Percentiles rank a stretch among this genome's conserved stretches.
These are phyloP conservation scores for Callitettix versicolor DNA, from an alignment of 1,140 invertebrate genomes.

Conservation along the genomic window DNA sequence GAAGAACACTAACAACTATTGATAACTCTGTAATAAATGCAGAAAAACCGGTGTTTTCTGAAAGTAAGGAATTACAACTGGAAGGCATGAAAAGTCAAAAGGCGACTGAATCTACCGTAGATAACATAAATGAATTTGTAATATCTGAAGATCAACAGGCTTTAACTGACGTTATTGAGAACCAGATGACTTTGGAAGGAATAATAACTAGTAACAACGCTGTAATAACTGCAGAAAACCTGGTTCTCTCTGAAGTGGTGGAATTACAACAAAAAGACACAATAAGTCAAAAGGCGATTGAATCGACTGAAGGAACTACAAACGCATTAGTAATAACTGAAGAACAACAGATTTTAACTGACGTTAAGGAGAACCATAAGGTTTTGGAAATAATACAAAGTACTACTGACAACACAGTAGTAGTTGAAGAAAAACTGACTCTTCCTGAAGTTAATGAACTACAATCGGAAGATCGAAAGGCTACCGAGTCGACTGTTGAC, in stretches of 20 bases:
- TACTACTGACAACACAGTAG: not conserved
- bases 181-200: no score
- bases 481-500: no score
- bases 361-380: not conserved
- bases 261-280: not conserved
- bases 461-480: not conserved
- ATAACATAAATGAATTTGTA: not conserved
- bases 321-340: not conserved
- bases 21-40: not conserved
- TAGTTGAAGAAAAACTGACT: not conserved
- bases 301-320: not conserved
- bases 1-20: not conserved
- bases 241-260: not conserved
- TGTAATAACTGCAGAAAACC: not conserved
- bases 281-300: not conserved
- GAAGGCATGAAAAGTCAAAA: no score
- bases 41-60: not conserved
- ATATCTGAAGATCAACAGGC: not conserved
- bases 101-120: no score
- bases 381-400: not conserved
- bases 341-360: slow-evolving; percentile 1
- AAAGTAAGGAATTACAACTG: not conserved
- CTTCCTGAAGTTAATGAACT: not conserved
- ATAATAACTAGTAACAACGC: not conserved
- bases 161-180: not conserved